Evolutionary conservation across 2,113 vertebrate species (phyloP), one percentile per base, ranked within the genome.

Genomic region (Dryoscopus gambensis): DNA sequence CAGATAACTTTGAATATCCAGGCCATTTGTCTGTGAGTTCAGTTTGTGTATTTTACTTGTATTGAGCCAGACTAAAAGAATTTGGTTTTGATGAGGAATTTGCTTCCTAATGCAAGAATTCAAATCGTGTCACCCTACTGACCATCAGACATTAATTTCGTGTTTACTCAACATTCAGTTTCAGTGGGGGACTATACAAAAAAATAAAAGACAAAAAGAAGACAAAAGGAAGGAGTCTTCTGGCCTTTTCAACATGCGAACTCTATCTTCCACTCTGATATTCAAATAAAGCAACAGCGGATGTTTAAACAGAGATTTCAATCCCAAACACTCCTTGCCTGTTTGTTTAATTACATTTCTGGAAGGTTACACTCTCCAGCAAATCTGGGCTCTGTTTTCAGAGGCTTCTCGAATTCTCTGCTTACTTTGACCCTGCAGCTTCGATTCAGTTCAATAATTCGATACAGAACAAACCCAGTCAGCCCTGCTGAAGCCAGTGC

Each of bases 341-440:
- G 47, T 92, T 90, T 88, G 82, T 94, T 96, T 97, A 95, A 92
- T 93, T 84, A 93, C 44, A 71, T 90, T 88, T 94, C 88, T 96
- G 83, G 85, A 92, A 93, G 79, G 49, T 75, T 90, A 37, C 47
- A 68, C 79, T 92, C 46, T 85, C 85, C 68, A 81, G 37, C 47
- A 85, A 67, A 39, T 90, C 64, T 86, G 63, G 71, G 33, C 71
- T 87, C 24, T 85, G 57, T 46, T 94, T 94, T 88, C 71, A 33
- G 8, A 56, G 63, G 42, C 60, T 55, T n/a, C 73, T 84, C 10
- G 13, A 67, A 56, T 86, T 78, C 60, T 59, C 20, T 39, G 15
- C 71, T 88, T 80, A 1, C 70, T 56, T 28, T 95, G 82, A 70
- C 92, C 64, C 59, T 30, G 42, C 59, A 52, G n/a, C 82, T 85